Base-by-base conservation (phyloP, 2,888 invertebrate species). In the Rapana venosa region DNA sequence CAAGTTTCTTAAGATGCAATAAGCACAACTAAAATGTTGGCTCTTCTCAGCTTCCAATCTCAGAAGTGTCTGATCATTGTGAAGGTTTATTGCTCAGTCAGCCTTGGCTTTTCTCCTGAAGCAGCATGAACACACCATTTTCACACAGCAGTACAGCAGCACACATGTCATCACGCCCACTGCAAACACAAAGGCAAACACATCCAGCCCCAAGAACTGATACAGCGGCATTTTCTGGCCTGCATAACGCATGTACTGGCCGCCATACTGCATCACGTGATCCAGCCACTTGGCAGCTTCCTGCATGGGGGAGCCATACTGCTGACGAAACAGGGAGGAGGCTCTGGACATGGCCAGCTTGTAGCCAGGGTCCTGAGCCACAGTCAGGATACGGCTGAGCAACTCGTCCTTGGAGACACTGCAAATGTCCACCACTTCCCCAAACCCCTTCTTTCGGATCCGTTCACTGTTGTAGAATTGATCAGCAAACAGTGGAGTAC, bases 271-370 rank as follows among this genome's bases (percentile, higher is more conserved):
- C 81, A 83, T 83, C 36, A 83, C 81, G 81, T 83, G 81, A 83
- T 83, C 81, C 81, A 83, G 47, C 81, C 81, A 83, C 47, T 83
- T 83, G 81, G 81, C 81, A 36, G 81, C 81, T 83, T 83, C 81
- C 81, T 83, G 36, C 47, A 8, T 83, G 1, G 81, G 81, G 22
- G 22, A 17, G 13, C 81, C 81, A 83, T 83, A 83, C 47, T 26
- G 47, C 47, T 83, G 81, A 36, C 81, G 81, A 22, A 83, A 83
- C 81, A 83, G 47, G 81, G 22, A 47, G 81, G 81, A 83, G 36
- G 81, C 81, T 47, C 47, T 83, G 81, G 81, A 83, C 26, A 83
- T 83, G 81, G 81, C n/a, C 47, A 6, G 81, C 47, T 83, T 83
- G 47, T 83, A 83, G 47, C 81, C 22, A 83, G 81, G 81, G 13